Conservation (phyloP, 2,888 invertebrate genomes). For the Poecilus cupreus region DNA sequence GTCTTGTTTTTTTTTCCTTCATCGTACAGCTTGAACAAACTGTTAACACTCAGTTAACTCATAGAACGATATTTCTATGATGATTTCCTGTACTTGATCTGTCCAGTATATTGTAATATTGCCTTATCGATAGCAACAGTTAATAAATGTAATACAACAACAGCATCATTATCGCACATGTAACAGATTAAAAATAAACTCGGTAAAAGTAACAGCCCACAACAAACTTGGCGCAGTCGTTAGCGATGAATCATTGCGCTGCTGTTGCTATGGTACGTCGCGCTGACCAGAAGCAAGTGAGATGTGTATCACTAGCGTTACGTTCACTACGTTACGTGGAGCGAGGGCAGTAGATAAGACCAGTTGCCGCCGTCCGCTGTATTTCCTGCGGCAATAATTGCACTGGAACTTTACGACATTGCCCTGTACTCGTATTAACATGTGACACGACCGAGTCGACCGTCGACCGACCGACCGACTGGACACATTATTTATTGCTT, state of each 20-base stretch:
- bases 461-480: not conserved
- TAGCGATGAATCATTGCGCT: slow-evolving; percentile 20
- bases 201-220: not conserved
- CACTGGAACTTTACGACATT: slow-evolving; percentile 4
- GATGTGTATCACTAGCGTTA: slow-evolving; percentile 12
- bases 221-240: not conserved
- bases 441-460: not conserved
- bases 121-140: too few species aligned
- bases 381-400: slow-evolving; percentile 13
- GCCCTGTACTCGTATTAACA: slow-evolving; percentile 19
- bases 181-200: too few species aligned
- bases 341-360: slow-evolving; percentile 7
- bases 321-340: slow-evolving; percentile 8
- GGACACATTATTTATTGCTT: not conserved
- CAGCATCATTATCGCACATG: too few species aligned
- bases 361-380: not conserved
- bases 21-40: too few species aligned
- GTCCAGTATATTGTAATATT: too few species aligned
- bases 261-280: not conserved
- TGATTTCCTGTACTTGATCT: too few species aligned
- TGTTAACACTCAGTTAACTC: too few species aligned
- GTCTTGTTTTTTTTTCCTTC: too few species aligned
- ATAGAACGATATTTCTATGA: too few species aligned
- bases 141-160: too few species aligned
- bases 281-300: slow-evolving; percentile 1